These are phyloP conservation scores for Cyrtonyx montezumae DNA, from an alignment of 2,113 vertebrate species.

Conservation along the genomic window DNA sequence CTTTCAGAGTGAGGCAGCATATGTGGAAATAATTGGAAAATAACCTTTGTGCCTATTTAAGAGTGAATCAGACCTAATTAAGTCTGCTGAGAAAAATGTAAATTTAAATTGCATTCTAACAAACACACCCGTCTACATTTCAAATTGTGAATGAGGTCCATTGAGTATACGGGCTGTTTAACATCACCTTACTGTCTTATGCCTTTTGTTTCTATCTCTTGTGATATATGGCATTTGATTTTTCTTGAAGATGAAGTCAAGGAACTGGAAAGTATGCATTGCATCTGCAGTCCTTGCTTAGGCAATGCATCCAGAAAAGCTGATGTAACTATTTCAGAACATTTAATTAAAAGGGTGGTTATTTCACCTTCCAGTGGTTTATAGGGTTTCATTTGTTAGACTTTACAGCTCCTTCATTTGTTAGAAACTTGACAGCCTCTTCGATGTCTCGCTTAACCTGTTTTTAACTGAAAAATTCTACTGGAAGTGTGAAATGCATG, in stretches of 20 bases:
- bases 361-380: background rate
- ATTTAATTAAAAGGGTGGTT: background rate
- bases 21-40: conserved; percentile 43
- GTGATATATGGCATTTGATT: conserved; percentile 21
- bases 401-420: background rate
- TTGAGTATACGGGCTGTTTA: background rate
- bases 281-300: background rate
- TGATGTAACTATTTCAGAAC: background rate
- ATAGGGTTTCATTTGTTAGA: background rate
- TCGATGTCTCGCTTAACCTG: background rate
- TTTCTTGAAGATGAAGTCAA: conserved; percentile 8
- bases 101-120: conserved; percentile 30
- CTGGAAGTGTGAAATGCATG: background rate
- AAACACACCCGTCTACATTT: conserved; percentile 14
- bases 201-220: background rate
- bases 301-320: background rate
- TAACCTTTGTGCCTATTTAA: conserved; percentile 45
- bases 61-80: conserved; percentile 67
- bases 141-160: conserved; percentile 13
- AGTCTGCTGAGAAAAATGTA: conserved; percentile 51
- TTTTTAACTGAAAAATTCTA: background rate
- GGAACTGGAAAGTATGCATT: background rate
- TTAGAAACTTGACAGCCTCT: background rate
- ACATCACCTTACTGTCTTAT: background rate
- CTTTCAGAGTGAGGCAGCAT: background rate